phyloP scores from a whole-genome alignment of 2,888 invertebrate genomes.

The Scaptomyza parva region DNA sequence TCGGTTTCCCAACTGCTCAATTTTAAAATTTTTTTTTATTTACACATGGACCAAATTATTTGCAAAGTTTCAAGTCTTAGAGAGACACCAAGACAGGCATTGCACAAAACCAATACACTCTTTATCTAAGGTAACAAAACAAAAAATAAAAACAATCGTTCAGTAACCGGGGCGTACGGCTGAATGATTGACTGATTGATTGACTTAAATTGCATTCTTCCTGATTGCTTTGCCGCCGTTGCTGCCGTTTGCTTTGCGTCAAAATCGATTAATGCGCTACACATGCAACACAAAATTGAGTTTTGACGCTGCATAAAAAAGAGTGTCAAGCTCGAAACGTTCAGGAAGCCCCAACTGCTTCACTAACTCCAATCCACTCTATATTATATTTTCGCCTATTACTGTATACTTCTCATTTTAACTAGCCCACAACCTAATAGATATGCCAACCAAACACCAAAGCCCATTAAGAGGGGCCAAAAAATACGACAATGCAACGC shows the following conservation, averaged over 20 bases:
- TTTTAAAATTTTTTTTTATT: too few species aligned
- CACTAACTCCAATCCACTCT: neutral
- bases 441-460: conserved; percentile 26
- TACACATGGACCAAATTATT: too few species aligned
- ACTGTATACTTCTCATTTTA: conserved; percentile 40
- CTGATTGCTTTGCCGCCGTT: too few species aligned
- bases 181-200: conserved; percentile 34
- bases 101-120: too few species aligned
- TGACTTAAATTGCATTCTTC: conserved; percentile 73
- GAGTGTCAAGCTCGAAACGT: conserved; percentile 29
- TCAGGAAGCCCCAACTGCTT: conserved; percentile 14
- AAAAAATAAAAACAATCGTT: conserved; percentile 20
- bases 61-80: too few species aligned
- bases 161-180: conserved; percentile 44
- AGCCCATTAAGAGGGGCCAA: conserved; percentile 31
- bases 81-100: too few species aligned
- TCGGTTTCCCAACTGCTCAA: too few species aligned
- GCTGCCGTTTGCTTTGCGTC: conserved; percentile 34
- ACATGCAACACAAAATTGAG: conserved; percentile 68
- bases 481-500: conserved; percentile 40
- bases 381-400: neutral
- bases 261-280: conserved; percentile 71
- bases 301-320: conserved; percentile 57
- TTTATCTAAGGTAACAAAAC: too few species aligned
- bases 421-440: conserved; percentile 30